phyloP scores from a whole-genome alignment of 2,113 vertebrate species.

The Scalopus aquaticus region DNA sequence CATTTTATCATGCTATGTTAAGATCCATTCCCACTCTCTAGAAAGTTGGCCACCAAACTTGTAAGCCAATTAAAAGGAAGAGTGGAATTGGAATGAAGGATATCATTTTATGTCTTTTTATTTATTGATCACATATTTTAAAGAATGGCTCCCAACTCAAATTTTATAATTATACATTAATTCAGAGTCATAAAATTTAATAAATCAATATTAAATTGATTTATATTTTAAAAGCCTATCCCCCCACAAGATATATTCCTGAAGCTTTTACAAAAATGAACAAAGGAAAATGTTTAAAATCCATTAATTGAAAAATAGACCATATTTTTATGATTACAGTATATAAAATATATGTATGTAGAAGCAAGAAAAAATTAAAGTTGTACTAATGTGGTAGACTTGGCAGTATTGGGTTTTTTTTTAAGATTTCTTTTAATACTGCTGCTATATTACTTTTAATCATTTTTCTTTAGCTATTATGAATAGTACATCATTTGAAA shows the following conservation, averaged over 20 bases:
- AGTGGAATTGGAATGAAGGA: background rate
- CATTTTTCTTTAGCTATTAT: background rate
- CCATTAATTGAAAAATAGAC: background rate
- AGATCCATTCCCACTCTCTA: background rate
- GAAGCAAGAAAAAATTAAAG: background rate
- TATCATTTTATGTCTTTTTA: background rate
- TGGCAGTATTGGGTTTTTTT: background rate
- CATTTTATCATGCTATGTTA: background rate
- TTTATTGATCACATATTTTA: background rate
- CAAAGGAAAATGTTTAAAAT: slow-evolving; percentile 39
- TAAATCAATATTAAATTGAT: background rate
- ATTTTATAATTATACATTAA: background rate
- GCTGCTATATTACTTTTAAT: background rate
- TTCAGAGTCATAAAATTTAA: background rate
- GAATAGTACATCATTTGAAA: background rate
- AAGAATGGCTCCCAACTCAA: background rate
- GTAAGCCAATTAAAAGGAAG: background rate
- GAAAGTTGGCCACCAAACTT: background rate
- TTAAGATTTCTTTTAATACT: background rate
- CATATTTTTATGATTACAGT: background rate
- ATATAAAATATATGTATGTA: background rate
- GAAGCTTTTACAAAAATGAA: slow-evolving; percentile 6
- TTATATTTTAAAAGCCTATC: background rate
- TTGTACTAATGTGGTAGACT: background rate
- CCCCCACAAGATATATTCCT: background rate